These are phyloP conservation scores for Eulemur macaco DNA, from an alignment of 2,113 vertebrate genomes.

Conservation along the genomic window DNA sequence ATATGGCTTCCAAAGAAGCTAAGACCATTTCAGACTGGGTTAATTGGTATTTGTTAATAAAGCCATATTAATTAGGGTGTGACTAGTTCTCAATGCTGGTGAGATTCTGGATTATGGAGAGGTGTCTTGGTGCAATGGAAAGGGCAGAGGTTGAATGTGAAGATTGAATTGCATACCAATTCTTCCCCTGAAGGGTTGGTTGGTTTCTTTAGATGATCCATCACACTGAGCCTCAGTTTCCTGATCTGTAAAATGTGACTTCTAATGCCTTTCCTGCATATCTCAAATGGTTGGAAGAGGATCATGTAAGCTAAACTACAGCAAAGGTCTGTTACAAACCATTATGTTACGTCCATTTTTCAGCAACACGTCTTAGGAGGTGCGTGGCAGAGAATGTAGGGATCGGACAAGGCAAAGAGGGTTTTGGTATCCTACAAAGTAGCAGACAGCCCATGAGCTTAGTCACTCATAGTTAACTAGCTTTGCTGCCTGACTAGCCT, in stretches of 20 bases:
- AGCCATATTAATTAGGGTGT: background rate
- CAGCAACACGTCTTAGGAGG: background rate
- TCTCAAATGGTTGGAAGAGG: background rate
- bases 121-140: background rate
- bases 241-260: too few relatives aligned
- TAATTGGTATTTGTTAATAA: too few relatives aligned
- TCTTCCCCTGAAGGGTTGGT: background rate
- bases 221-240: background rate
- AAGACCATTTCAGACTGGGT: background rate
- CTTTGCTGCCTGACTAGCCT: background rate
- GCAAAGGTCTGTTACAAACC: background rate
- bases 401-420: background rate
- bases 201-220: background rate
- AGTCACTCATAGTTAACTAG: background rate
- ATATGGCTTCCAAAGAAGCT: background rate
- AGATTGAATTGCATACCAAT: background rate
- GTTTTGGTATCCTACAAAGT: fast-evolving
- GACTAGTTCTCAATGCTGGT: background rate
- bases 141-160: background rate
- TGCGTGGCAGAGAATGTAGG: fast-evolving
- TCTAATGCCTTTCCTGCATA: background rate
- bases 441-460: background rate
- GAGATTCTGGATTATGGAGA: background rate
- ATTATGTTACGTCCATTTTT: background rate
- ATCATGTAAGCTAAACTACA: background rate